Percentiles rank a stretch among this genome's conserved stretches.
These are phyloP conservation scores for Esox niger DNA, from an alignment of 2,113 vertebrate genomes.

Conservation along the genomic window DNA sequence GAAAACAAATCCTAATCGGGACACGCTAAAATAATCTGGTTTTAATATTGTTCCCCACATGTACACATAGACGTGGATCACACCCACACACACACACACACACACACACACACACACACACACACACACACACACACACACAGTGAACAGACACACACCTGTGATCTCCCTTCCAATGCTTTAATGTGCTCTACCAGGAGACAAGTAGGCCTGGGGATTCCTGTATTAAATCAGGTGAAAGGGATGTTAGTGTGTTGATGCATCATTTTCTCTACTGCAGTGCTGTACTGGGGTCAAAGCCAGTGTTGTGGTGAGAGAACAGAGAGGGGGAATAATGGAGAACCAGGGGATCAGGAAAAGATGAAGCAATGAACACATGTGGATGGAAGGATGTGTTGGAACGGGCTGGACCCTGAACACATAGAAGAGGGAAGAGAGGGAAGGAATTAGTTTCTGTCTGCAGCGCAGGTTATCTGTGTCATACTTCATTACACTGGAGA, in stretches of 20 bases:
- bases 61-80: too few relatives aligned
- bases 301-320: constrained; percentile 47
- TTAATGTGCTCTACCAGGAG: background rate
- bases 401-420: constrained; percentile 13
- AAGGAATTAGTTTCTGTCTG: constrained; percentile 11
- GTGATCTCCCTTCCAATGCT: constrained; percentile 1
- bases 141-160: background rate
- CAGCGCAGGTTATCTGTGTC: constrained; percentile 32
- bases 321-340: constrained; percentile 41
- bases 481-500: constrained; percentile 20
- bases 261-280: constrained; percentile 57
- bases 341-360: constrained; percentile 43
- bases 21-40: too few relatives aligned
- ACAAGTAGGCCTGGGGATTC: background rate
- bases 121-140: constrained; percentile 6
- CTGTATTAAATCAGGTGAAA: constrained; percentile 28
- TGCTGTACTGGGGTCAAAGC: constrained; percentile 59
- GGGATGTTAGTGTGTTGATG: constrained; percentile 43
- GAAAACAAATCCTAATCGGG: too few relatives aligned
- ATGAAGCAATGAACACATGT: constrained; percentile 43
- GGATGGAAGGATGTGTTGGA: constrained; percentile 29
- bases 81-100: constrained; percentile 7
- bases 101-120: background rate
- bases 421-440: constrained; percentile 22
- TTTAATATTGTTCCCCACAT: too few relatives aligned